Percentiles rank a stretch among this genome's conserved stretches.
Conservation (phyloP, 2,888 invertebrate genomes). For the Ophion ellenae region DNA sequence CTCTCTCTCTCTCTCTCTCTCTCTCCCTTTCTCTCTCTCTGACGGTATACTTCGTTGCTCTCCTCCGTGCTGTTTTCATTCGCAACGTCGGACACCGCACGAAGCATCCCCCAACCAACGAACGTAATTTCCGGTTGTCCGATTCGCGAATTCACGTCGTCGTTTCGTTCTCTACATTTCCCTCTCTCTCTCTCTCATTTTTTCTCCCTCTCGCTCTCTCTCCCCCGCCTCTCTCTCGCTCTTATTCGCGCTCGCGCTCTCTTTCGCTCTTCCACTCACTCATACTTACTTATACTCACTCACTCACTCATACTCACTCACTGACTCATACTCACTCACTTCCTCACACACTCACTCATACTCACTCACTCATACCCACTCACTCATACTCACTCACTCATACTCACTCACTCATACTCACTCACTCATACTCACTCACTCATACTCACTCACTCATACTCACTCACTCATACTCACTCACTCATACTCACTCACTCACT, state of each 20-base stretch:
- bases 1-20: neutral
- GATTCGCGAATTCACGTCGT: constrained; percentile 72
- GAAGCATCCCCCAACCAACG: constrained; percentile 53
- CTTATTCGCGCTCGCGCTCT: constrained; percentile 36
- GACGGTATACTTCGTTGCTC: constrained; percentile 39
- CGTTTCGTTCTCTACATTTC: constrained; percentile 65
- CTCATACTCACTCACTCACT: no score
- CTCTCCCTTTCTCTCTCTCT: neutral
- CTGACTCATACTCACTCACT: no score
- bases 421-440: no score
- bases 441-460: no score
- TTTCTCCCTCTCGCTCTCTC: neutral
- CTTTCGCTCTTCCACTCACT: constrained; percentile 18
- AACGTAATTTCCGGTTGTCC: constrained; percentile 75
- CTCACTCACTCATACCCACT: no score
- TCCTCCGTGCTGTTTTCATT: constrained; percentile 43
- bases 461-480: no score
- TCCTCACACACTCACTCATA: no score
- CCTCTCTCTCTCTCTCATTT: constrained; percentile 16
- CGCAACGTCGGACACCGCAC: constrained; percentile 38
- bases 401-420: no score
- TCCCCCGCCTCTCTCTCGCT: neutral
- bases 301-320: no score
- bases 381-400: no score
- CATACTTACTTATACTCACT: no score